Percentiles rank a stretch among this genome's conserved stretches.
Conservation (phyloP, 1,140 invertebrate species). For the Steinernema feltiae region DNA sequence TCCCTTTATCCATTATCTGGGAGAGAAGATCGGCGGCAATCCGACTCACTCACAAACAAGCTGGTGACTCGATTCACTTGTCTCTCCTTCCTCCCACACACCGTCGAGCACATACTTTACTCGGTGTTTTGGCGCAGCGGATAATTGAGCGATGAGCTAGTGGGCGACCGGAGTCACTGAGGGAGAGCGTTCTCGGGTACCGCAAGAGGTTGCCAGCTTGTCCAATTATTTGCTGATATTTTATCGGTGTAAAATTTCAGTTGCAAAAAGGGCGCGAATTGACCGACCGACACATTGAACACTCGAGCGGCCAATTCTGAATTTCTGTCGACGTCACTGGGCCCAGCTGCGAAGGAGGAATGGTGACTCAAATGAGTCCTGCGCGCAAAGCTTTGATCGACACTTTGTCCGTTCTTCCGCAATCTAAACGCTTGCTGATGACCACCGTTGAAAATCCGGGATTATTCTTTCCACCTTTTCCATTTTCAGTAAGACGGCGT, state of each 20-base stretch:
- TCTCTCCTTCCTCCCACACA: background rate
- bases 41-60: background rate
- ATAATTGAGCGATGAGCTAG: background rate
- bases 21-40: background rate
- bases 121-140: constrained; percentile 4
- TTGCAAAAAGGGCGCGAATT: background rate
- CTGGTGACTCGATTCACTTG: background rate
- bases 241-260: constrained; percentile 7
- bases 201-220: background rate
- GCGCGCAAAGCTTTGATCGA: too few species aligned
- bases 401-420: too few species aligned
- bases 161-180: background rate
- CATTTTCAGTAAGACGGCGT: too few species aligned
- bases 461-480: too few species aligned
- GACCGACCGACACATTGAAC: background rate
- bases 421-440: too few species aligned
- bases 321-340: background rate
- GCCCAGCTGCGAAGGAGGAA: background rate
- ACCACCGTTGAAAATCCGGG: too few species aligned
- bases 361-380: background rate
- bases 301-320: background rate
- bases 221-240: background rate
- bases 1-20: constrained; percentile 1
- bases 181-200: background rate
- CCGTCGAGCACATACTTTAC: background rate